Evolutionary conservation across 1,140 invertebrate species (phyloP), one percentile per base, ranked within the genome.

Genomic region (Paraescarpia echinospica): DNA sequence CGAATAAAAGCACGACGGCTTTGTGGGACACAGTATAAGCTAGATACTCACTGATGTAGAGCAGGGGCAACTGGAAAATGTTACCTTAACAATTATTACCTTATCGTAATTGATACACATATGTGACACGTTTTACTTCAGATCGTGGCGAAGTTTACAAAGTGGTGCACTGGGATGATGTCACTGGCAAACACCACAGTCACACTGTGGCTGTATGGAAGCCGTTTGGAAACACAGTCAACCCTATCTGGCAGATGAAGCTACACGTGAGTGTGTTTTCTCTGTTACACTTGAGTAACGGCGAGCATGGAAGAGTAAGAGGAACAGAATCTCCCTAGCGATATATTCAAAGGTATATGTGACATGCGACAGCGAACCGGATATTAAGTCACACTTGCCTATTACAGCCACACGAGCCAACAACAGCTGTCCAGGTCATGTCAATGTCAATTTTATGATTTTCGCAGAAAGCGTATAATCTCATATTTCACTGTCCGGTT

Each of bases 231-330:
- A 91, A 88, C 31, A 33, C 77, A 34, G 31, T 91, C 41, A 91
- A 90, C 33, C 92, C 92, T 12, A 91, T 93, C 35, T 93, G 92
- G 92, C 92, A 91, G 41, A 90, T 93, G 90, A n/a, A 91, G 34
- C 34, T 93, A 31, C 35, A 93, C 59, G 59, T 77, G 59, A 77
- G 59, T 77, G 59, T 12, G 41, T 77, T 31, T 77, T 12, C 12
- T 31, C 22, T 27, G 22, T 77, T 18, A 6, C 59, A 31, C 27
- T 2, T 77, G 8, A 14, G 59, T 77, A 0, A 27, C 8, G 59
- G 22, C 22, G 59, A 18, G 22, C 22, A 18, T 77, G 18, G 59
- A 77, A 27, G 22, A 31, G 59, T 77, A 18, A 77, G 2, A 31
- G 59, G 59, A 77, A 77, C 0, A 77, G 27, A 77, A 77, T 77